phyloP scores from a whole-genome alignment of 2,888 invertebrate species.

The Autographa pulchrina region DNA sequence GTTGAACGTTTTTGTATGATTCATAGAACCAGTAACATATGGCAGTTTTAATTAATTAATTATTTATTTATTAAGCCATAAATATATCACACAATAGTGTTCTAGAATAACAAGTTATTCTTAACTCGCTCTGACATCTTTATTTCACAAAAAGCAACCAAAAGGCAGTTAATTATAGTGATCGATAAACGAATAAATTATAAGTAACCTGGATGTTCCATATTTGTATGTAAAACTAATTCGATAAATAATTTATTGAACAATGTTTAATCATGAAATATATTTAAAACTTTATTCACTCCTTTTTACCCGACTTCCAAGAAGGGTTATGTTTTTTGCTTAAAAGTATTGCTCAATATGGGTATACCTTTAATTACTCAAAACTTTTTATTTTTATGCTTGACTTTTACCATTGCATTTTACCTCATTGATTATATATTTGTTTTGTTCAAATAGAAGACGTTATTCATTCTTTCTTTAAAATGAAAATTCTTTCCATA shows the following conservation, averaged over 20 bases:
- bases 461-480: too few species aligned
- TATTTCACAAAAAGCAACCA: constrained; percentile 6
- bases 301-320: too few species aligned
- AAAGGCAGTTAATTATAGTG: not conserved
- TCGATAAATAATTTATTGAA: not conserved
- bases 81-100: constrained; percentile 44
- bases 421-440: too few species aligned
- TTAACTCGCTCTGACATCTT: not conserved
- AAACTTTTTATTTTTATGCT: too few species aligned
- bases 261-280: not conserved
- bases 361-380: too few species aligned
- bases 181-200: not conserved
- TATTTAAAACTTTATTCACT: too few species aligned
- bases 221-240: not conserved
- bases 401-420: too few species aligned
- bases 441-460: too few species aligned
- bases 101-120: not conserved
- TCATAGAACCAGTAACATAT: constrained; percentile 44
- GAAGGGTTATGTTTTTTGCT: too few species aligned
- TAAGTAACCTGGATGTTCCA: not conserved
- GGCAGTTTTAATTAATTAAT: constrained; percentile 46
- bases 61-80: constrained; percentile 49
- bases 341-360: too few species aligned
- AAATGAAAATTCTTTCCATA: too few species aligned
- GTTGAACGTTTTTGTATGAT: constrained; percentile 44